phyloP scores from a whole-genome alignment of 2,888 invertebrate genomes.

The Cecidostiba fungosa region DNA sequence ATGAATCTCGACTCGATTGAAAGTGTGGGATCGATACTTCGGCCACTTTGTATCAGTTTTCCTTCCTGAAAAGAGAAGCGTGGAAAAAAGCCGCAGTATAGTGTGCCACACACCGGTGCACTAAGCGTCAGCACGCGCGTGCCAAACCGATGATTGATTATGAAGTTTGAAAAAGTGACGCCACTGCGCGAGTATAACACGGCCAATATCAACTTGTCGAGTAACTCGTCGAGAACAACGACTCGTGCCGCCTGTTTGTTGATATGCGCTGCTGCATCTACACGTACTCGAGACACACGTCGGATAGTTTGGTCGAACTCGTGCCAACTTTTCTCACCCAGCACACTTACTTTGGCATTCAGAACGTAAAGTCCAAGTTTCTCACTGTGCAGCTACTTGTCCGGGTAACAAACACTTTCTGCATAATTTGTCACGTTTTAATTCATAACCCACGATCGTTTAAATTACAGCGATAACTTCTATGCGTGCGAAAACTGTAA shows the following conservation, averaged over 20 bases:
- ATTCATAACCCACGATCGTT: constrained; percentile 25
- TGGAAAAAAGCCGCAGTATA: background rate
- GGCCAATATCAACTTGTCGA: background rate
- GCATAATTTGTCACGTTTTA: constrained; percentile 39
- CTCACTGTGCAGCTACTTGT: background rate
- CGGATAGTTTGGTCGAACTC: background rate
- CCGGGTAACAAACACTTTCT: background rate
- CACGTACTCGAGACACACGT: background rate
- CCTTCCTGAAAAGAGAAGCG: background rate
- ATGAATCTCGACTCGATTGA: background rate
- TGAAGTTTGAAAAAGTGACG: constrained; percentile 10
- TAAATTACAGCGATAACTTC: constrained; percentile 17
- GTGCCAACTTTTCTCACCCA: background rate
- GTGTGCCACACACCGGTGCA: background rate
- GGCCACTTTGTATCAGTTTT: constrained; percentile 17
- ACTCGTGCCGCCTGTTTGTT: background rate
- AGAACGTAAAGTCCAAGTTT: background rate
- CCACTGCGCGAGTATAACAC: background rate
- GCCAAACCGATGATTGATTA: constrained; percentile 14
- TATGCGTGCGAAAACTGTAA: background rate
- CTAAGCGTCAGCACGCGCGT: background rate
- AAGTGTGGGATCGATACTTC: constrained; percentile 7
- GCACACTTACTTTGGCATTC: constrained; percentile 37
- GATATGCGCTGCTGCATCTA: background rate
- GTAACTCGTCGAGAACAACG: background rate